Percentiles rank a stretch among this genome's conserved stretches.
Evolutionary conservation across 2,797 vertebrate genomes (phyloP).

Genomic region (Cygnus olor): DNA sequence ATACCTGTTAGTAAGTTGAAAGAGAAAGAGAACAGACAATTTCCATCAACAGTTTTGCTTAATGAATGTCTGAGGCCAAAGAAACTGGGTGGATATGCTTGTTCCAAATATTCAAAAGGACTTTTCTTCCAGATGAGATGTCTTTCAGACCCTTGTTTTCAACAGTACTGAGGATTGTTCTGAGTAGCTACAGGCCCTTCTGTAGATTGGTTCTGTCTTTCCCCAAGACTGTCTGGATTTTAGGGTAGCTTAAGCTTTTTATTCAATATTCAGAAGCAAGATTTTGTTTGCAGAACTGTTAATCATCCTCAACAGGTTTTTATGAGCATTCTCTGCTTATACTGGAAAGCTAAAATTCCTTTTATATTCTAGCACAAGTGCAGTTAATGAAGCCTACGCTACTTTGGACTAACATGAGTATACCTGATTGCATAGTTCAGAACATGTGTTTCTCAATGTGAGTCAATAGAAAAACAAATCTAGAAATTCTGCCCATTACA

Average conservation of each 20-base stretch:
- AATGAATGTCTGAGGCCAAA: background rate
- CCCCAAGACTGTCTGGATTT: background rate
- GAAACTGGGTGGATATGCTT: background rate
- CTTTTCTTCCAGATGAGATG: background rate
- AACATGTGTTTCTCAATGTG: background rate
- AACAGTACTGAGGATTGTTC: background rate
- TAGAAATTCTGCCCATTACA: background rate
- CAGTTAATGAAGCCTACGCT: background rate
- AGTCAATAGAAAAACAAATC: background rate
- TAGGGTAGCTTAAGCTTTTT: background rate
- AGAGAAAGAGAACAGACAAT: too few species aligned
- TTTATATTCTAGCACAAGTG: background rate
- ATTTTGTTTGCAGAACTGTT: background rate
- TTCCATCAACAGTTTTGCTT: background rate
- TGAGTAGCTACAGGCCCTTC: background rate
- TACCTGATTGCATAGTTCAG: background rate
- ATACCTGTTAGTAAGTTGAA: background rate
- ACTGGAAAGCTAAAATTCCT: background rate
- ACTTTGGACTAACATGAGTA: background rate
- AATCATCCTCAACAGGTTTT: background rate
- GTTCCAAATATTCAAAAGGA: background rate
- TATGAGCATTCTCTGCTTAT: background rate
- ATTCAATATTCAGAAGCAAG: background rate
- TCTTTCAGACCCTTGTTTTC: background rate
- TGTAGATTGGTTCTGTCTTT: background rate